Base-by-base conservation (phyloP, 37 sponge, comb jelly and placozoan genomes). In the Halisarca cf. caerulea region DNA sequence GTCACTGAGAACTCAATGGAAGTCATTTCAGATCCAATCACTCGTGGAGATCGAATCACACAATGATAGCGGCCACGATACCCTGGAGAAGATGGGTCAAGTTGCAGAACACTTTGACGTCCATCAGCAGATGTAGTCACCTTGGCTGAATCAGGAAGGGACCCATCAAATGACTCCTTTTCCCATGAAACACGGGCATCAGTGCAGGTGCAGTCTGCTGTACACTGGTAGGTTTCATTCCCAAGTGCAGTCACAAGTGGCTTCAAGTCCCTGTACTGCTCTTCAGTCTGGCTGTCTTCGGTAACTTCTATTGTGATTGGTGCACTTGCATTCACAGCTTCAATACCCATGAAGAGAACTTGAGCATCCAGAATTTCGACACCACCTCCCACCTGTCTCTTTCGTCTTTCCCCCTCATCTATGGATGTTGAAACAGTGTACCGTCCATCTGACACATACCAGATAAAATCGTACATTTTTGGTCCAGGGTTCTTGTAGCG, bases 101-200 rank as follows among this genome's bases (percentile, higher is more conserved):
- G 23, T 33, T 34, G 7, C 37, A 71, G 72, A 32, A 71, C 3
- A 30, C 32, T 30, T 6, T 8, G 9, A 71, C 72, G 72, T 36
- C 72, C 72, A 37, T 71, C 72, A 71, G 7, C 39, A 20, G 72
- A 71, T 6, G 64, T 61, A 15, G 24, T 61, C 64, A 61, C 64
- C 6, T 2, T 71, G 39, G 37, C 72, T 34, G 41, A 71, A 37
- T 36, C 72, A 6, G 41, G 37, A 6, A 38, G 40, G 21, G 72
- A 38, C 32, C 21, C 37, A 37, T 37, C 41, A 39, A 71, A 38
- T 14, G 32, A 23, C 32, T 33, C 41, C 40, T 71, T 71, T 30
- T 71, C 72, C 72, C 72, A 71, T 17, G 30, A 8, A 14, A 71
- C 72, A 34, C 37, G 20, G 41, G 72, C 72, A 71, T 71, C 72